phyloP scores from a whole-genome alignment of 2,113 vertebrate genomes.

The Calyptomena viridis region DNA sequence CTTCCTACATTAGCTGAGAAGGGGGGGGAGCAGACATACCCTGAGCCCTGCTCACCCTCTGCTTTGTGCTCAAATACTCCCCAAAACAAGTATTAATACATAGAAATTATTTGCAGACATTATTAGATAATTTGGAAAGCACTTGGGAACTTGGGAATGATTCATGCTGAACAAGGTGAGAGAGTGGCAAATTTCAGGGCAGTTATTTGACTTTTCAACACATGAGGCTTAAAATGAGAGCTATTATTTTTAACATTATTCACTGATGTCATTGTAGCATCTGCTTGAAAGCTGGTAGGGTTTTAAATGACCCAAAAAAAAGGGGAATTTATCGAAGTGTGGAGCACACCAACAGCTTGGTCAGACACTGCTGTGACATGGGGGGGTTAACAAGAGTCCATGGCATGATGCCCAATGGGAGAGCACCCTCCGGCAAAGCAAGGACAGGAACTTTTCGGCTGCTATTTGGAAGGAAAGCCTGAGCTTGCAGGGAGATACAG shows the following conservation, averaged over 20 bases:
- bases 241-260: not conserved
- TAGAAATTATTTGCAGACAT: not conserved
- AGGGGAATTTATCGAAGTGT: not conserved
- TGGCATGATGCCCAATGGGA: rapidly evolving
- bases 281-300: not conserved
- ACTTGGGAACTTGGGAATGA: not conserved
- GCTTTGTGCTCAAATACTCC: not conserved
- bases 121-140: not conserved
- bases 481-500: not conserved
- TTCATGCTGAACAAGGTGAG: not conserved
- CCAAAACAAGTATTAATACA: not conserved
- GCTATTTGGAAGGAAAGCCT: not conserved
- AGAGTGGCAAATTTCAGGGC: not conserved
- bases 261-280: not conserved
- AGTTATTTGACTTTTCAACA: not conserved
- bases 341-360: not conserved
- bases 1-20: not conserved
- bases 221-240: rapidly evolving
- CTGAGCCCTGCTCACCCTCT: not conserved
- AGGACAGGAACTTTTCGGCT: not conserved
- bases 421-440: not conserved
- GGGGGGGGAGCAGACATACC: not conserved
- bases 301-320: not conserved
- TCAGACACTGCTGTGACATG: rapidly evolving
- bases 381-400: not conserved